Evolutionary conservation across 2,113 vertebrate genomes (phyloP).

Genomic region (Leucosticte australis): DNA sequence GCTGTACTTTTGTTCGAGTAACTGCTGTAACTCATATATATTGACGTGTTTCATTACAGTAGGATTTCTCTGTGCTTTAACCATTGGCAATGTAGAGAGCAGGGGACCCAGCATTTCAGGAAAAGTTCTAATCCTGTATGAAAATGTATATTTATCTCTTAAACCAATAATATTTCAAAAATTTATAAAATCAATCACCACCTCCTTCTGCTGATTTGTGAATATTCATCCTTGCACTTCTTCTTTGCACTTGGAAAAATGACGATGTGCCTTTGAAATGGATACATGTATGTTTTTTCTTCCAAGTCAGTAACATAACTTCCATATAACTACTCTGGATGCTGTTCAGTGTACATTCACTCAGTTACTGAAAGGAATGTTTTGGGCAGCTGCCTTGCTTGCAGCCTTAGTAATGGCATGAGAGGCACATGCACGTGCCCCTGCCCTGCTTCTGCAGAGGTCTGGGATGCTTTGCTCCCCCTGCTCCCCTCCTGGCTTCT

Average conservation of each 20-base stretch:
- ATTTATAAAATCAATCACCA: not conserved
- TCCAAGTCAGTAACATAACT: not conserved
- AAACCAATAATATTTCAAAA: not conserved
- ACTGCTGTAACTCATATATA: not conserved
- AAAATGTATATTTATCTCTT: not conserved
- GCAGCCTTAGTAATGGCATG: not conserved
- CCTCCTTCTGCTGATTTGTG: not conserved
- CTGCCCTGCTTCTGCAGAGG: not conserved
- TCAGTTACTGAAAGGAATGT: not conserved
- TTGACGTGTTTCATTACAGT: not conserved
- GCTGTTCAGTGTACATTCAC: not conserved
- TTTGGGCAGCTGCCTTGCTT: not conserved
- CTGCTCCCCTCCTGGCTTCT: not conserved
- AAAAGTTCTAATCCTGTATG: not conserved
- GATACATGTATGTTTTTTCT: not conserved
- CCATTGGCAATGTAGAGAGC: not conserved
- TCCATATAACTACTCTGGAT: not conserved
- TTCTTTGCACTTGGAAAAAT: not conserved
- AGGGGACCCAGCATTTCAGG: not conserved
- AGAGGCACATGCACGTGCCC: not conserved
- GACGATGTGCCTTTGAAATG: not conserved
- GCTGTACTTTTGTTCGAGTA: not conserved
- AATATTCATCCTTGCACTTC: not conserved
- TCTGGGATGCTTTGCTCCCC: not conserved
- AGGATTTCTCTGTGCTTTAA: not conserved